A percentile compares a stretch with the other conserved stretches of the same genome.
Evolutionary conservation across 2,797 vertebrate species (phyloP).

Genomic region (Labeo calbasu): DNA sequence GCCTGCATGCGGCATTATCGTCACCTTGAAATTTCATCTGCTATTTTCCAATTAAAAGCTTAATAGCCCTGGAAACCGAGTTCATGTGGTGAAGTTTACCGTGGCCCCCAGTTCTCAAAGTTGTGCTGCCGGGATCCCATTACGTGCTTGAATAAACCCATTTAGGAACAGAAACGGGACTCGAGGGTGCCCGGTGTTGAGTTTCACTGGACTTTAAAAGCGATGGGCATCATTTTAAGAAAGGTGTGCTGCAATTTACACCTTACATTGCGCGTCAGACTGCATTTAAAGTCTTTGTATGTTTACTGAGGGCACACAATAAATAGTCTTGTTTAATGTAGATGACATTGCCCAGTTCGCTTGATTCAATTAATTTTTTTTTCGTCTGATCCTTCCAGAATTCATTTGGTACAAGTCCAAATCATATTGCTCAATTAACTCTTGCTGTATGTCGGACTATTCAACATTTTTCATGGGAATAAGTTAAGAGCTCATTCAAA

Average conservation of each 20-base stretch:
- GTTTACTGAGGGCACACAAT: constrained; percentile 1
- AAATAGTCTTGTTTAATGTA: constrained; percentile 10
- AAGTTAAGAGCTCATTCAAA: constrained; percentile 58
- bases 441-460: constrained; percentile 40
- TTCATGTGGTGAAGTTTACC: constrained; percentile 93
- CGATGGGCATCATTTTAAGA: constrained; percentile 80
- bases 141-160: constrained; percentile 99
- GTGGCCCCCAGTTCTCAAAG: constrained; percentile 84
- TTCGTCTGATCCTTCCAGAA: not conserved
- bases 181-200: constrained; percentile 89
- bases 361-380: constrained; percentile 32
- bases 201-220: constrained; percentile 85
- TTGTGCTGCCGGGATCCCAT: constrained; percentile 92
- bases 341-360: constrained; percentile 7
- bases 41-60: constrained; percentile 99
- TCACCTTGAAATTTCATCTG: constrained; percentile 97
- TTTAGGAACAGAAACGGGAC: constrained; percentile 89
- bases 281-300: not conserved
- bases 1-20: constrained; percentile 85
- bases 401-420: constrained; percentile 22
- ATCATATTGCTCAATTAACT: constrained; percentile 55
- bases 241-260: constrained; percentile 68
- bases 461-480: constrained; percentile 57
- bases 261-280: not conserved
- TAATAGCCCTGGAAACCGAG: constrained; percentile 97